These are phyloP conservation scores for Coilia nasus DNA, from an alignment of 2,797 vertebrate species.

Conservation along the genomic window DNA sequence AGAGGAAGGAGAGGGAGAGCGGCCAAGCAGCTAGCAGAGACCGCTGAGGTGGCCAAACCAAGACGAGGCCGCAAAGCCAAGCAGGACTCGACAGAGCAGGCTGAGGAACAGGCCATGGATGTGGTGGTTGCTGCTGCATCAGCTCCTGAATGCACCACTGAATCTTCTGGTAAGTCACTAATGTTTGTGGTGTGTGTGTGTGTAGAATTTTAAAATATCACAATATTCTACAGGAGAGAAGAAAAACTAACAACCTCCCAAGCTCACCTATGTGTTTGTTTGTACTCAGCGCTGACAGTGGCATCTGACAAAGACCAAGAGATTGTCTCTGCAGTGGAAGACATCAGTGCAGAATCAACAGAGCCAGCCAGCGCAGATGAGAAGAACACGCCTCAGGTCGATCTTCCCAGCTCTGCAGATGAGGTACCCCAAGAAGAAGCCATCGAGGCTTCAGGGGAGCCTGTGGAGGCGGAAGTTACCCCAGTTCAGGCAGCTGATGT, in stretches of 20 bases:
- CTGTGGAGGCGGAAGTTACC: slow-evolving; percentile 24
- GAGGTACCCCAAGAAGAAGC: slow-evolving; percentile 31
- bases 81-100: not conserved
- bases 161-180: not conserved
- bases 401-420: not conserved
- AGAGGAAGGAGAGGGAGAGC: slow-evolving; percentile 63
- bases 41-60: slow-evolving; percentile 12
- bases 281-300: not conserved
- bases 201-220: too few species aligned
- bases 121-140: not conserved
- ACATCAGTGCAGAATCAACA: not conserved
- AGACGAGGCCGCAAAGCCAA: not conserved
- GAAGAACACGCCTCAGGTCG: not conserved
- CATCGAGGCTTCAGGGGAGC: slow-evolving; percentile 25
- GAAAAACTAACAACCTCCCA: not conserved
- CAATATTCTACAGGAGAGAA: too few species aligned
- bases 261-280: not conserved
- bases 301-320: not conserved
- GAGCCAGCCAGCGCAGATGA: not conserved
- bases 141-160: not conserved
- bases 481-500: too few species aligned
- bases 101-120: not conserved
- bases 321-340: not conserved
- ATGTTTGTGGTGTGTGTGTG: too few species aligned
- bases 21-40: slow-evolving; percentile 38